A percentile compares a stretch with the other conserved stretches of the same genome.
These are phyloP conservation scores for Pocota personata DNA, from an alignment of 2,888 invertebrate species.

Conservation along the genomic window DNA sequence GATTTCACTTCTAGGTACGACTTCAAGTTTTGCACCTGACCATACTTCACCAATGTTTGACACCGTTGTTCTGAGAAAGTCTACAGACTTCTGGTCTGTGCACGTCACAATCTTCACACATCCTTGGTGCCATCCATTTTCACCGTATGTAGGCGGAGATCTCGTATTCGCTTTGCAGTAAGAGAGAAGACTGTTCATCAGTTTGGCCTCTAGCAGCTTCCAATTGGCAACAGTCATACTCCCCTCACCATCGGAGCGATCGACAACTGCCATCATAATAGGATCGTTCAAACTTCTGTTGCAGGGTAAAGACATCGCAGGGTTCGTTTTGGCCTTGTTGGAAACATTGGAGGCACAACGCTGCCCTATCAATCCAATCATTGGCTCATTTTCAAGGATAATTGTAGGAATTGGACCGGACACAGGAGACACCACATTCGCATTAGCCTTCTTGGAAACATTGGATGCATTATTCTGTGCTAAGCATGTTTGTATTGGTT, in stretches of 20 bases:
- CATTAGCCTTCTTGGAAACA: too few relatives aligned
- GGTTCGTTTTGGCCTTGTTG: not conserved
- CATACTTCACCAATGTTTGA: not conserved
- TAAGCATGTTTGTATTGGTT: too few relatives aligned
- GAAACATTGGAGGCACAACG: not conserved
- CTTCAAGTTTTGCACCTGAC: not conserved
- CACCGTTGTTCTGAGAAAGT: not conserved
- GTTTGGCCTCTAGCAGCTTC: not conserved
- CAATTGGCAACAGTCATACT: not conserved
- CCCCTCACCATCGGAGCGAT: not conserved
- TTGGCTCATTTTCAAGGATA: not conserved
- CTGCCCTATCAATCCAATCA: not conserved
- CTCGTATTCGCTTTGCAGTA: not conserved
- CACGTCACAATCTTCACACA: not conserved
- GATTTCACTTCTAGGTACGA: not conserved
- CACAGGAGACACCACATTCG: too few relatives aligned
- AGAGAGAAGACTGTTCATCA: not conserved
- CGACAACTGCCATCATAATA: not conserved
- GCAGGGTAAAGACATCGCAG: not conserved
- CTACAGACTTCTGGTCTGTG: not conserved
- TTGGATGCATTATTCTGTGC: not conserved
- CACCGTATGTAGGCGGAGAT: not conserved
- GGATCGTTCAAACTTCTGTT: not conserved
- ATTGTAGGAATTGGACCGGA: too few relatives aligned
- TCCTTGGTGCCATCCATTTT: not conserved